These are phyloP conservation scores for Catharus bicknelli DNA, from an alignment of 2,113 vertebrate genomes.

Conservation along the genomic window DNA sequence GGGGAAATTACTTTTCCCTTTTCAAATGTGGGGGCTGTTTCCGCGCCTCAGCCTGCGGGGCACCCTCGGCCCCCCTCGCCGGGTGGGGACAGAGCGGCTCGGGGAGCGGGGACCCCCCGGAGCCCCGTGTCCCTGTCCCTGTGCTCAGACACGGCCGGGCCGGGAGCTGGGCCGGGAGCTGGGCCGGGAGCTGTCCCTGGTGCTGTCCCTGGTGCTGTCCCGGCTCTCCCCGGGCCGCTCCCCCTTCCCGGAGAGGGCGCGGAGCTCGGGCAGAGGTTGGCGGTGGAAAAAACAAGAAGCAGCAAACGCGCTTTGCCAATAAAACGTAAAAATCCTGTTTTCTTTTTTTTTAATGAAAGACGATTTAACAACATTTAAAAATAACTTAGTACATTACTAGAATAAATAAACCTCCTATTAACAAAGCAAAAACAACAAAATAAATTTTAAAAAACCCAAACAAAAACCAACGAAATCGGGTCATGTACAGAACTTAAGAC, in stretches of 20 bases:
- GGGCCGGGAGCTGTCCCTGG: too few relatives aligned
- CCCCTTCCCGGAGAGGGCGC: not conserved
- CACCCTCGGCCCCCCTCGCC: not conserved
- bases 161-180: too few relatives aligned
- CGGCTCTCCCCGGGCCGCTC: too few relatives aligned
- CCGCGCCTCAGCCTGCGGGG: not conserved
- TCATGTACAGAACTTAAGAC: constrained; percentile 86
- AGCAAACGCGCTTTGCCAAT: constrained; percentile 69
- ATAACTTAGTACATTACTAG: constrained; percentile 92
- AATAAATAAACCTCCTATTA: constrained; percentile 89
- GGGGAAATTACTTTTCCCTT: not conserved
- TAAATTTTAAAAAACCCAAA: not conserved
- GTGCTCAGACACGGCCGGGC: not conserved
- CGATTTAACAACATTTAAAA: constrained; percentile 91
- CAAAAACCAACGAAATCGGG: constrained; percentile 73
- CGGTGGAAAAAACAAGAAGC: constrained; percentile 44
- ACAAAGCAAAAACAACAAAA: constrained; percentile 64
- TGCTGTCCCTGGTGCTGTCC: too few relatives aligned
- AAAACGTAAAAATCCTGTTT: constrained; percentile 86
- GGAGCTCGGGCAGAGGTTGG: constrained; percentile 42
- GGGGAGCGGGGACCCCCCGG: not conserved
- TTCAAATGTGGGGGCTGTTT: not conserved
- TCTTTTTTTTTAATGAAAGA: constrained; percentile 90
- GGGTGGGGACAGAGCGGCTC: not conserved
- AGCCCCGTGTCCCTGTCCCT: rapidly evolving